phyloP scores from a whole-genome alignment of 2,797 vertebrate genomes.

The Hypotaenidia philippensis region DNA sequence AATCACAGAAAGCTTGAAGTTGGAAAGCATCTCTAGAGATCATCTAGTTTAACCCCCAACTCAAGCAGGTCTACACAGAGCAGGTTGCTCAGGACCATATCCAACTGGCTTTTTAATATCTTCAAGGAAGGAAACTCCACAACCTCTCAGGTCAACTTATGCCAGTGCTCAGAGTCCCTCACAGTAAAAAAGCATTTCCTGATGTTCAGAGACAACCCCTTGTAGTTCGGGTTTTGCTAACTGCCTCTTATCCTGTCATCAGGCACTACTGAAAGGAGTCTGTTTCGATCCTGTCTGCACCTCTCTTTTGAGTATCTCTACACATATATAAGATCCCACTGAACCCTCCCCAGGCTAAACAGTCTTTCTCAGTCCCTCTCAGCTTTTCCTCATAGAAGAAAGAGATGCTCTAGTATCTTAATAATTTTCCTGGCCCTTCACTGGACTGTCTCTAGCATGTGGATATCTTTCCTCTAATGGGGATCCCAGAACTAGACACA shows the following conservation, averaged over 20 bases:
- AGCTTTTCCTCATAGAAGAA: background rate
- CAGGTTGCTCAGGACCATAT: background rate
- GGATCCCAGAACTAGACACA: background rate
- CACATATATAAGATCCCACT: background rate
- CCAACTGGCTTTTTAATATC: background rate
- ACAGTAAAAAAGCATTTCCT: background rate
- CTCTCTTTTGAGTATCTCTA: background rate
- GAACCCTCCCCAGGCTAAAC: background rate
- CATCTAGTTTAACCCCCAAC: background rate
- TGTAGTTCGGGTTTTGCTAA: background rate
- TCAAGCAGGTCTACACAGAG: background rate
- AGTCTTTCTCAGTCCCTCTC: background rate
- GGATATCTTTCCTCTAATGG: background rate
- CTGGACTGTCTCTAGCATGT: background rate
- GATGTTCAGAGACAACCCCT: background rate
- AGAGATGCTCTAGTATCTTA: background rate
- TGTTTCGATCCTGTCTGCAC: background rate
- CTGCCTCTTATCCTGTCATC: background rate
- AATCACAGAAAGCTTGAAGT: background rate
- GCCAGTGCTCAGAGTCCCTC: background rate
- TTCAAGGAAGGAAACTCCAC: background rate
- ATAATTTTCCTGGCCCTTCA: background rate
- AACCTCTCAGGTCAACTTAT: background rate
- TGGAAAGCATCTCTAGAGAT: background rate
- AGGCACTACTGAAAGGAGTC: background rate